Conservation (phyloP, 2,113 vertebrate genomes). For the Phasianus colchicus region DNA sequence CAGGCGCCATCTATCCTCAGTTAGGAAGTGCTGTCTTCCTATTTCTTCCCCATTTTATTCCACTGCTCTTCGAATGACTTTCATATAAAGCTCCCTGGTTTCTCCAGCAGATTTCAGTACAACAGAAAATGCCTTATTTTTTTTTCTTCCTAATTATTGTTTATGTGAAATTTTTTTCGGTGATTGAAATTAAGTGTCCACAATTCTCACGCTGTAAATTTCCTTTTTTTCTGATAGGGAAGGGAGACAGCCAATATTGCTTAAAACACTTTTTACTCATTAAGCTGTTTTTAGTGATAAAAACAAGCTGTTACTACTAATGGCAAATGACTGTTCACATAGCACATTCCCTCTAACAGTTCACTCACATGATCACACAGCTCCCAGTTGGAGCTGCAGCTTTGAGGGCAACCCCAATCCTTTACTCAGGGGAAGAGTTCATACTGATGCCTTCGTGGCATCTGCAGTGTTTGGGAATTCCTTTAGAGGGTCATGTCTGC, state of each 20-base stretch:
- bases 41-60: constrained; percentile 17
- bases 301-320: background rate
- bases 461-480: background rate
- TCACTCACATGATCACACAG: background rate
- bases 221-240: background rate
- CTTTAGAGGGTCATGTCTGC: background rate
- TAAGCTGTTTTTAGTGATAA: background rate
- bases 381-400: background rate
- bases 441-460: background rate
- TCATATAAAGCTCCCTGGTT: background rate
- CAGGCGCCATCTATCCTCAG: constrained; percentile 27
- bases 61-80: background rate
- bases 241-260: background rate
- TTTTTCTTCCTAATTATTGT: background rate
- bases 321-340: background rate
- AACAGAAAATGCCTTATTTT: background rate
- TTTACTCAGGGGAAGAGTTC: background rate
- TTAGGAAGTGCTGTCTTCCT: constrained; percentile 29
- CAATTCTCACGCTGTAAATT: background rate
- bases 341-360: background rate
- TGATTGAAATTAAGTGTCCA: background rate
- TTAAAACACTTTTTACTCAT: constrained; percentile 13
- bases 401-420: background rate
- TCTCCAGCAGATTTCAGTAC: background rate
- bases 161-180: background rate